Evolutionary conservation across 2,888 invertebrate species (phyloP), one percentile per base, ranked within the genome.

Genomic region (Parnassius smintheus): DNA sequence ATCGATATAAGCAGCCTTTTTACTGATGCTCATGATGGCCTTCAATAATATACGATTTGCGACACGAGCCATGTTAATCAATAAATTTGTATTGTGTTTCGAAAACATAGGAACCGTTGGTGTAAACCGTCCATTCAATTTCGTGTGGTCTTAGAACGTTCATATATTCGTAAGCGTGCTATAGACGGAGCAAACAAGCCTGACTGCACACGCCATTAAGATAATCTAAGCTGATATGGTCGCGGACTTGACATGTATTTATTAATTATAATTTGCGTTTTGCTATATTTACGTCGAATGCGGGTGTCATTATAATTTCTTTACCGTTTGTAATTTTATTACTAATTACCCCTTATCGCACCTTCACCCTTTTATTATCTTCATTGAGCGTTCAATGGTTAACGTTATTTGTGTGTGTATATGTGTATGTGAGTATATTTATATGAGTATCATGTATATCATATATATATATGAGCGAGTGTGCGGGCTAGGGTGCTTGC

Each of bases 21-120:
- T 85, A 80, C 76, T 70, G 73, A 70, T 75, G 75, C 72, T 77
- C 81, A 81, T 82, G 84, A 88, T 86, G 85, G 85, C 80, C 83
- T 80, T 82, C 83, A 83, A 85, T 86, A 86, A 86, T 86, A 83
- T 83, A 86, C 81, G 78, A 82, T 81, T 77, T 73, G 70, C 68
- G 71, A 78, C 85, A 85, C 85, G 85, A 77, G 82, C 81, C 74
- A 76, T 75, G 72, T 73, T 78, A 81, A 66, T 72, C 80, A 75
- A 69, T 68, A 61, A 63, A 65, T 58, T 59, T 59, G 22, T 46
- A 45, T 45, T 46, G 59, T 41, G n/a, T 55, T 55, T 55, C n/a
- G 35, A 41, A 42, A 51, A 22, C 46, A 59, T 1, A 45, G 51
- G 59, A 35, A 49, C 53, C 51, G 51, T 46, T 56, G 45, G 46